Percentiles rank a stretch among this genome's conserved stretches.
These are phyloP conservation scores for Philereme transversata DNA, from an alignment of 2,888 invertebrate genomes.

Conservation along the genomic window DNA sequence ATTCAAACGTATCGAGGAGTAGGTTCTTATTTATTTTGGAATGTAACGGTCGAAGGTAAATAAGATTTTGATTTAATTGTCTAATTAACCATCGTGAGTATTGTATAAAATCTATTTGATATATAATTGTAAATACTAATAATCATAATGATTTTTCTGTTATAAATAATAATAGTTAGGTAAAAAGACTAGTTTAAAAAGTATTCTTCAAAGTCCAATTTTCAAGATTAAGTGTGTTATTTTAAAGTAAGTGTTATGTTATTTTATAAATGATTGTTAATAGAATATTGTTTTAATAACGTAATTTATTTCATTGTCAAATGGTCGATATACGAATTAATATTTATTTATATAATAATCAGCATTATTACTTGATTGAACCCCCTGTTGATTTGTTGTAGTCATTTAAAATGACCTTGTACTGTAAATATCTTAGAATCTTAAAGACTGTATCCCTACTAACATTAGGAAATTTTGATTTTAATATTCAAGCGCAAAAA, in stretches of 20 bases:
- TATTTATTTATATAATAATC: too few relatives aligned
- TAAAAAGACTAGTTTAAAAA: conserved; percentile 2
- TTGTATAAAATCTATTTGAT: conserved; percentile 22
- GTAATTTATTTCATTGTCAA: too few relatives aligned
- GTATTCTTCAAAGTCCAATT: conserved; percentile 14
- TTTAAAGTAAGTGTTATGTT: too few relatives aligned
- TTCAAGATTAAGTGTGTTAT: background rate
- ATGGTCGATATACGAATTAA: too few relatives aligned
- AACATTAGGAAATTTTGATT: conserved; percentile 41
- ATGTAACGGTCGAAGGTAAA: background rate
- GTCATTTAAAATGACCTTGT: conserved; percentile 69
- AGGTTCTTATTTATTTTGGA: conserved; percentile 6
- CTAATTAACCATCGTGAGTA: conserved; percentile 23
- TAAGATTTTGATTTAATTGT: conserved; percentile 14
- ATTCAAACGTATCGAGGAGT: conserved; percentile 36
- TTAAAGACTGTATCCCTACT: conserved; percentile 76
- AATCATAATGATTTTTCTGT: conserved; percentile 9
- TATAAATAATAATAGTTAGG: conserved; percentile 8
- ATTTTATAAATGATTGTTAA: too few relatives aligned
- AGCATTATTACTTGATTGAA: background rate
- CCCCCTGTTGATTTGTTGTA: conserved; percentile 44
- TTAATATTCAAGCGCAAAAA: conserved; percentile 7
- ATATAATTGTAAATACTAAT: conserved; percentile 37
- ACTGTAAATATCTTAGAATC: conserved; percentile 77
- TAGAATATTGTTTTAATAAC: too few relatives aligned